phyloP scores from a whole-genome alignment of 2,797 vertebrate species.

The Lithobates pipiens region DNA sequence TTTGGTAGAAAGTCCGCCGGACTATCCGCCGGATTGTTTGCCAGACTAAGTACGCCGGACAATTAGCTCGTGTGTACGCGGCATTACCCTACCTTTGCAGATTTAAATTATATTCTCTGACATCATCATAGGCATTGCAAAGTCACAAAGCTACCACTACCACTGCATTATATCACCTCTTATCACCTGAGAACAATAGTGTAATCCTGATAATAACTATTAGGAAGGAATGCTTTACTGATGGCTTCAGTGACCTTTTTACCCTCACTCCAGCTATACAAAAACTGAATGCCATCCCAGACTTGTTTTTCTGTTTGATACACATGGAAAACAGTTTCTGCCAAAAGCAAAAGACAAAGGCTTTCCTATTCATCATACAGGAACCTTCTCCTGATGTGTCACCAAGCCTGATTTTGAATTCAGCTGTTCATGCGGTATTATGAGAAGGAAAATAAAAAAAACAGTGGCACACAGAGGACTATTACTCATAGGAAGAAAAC shows the following conservation, averaged over 20 bases:
- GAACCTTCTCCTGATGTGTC: slow-evolving; percentile 40
- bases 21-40: too few relatives aligned
- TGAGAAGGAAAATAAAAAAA: neutral
- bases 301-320: slow-evolving; percentile 44
- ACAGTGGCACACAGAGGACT: neutral
- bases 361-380: slow-evolving; percentile 28
- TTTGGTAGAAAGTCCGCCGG: too few relatives aligned
- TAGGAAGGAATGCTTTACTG: too few relatives aligned
- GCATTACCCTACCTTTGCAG: too few relatives aligned
- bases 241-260: slow-evolving; percentile 60
- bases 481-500: slow-evolving; percentile 28
- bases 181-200: too few relatives aligned
- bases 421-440: neutral
- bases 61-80: too few relatives aligned
- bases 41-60: too few relatives aligned
- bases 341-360: slow-evolving; percentile 11
- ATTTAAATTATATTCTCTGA: too few relatives aligned
- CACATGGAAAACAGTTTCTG: slow-evolving; percentile 35
- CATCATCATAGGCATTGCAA: too few relatives aligned
- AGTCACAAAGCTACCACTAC: too few relatives aligned
- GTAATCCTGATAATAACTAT: too few relatives aligned
- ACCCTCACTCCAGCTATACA: slow-evolving; percentile 57
- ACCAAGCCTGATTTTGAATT: slow-evolving; percentile 3
- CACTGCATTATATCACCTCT: too few relatives aligned
- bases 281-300: slow-evolving; percentile 31